Evolutionary conservation across 2,113 vertebrate species (phyloP).

Genomic region (Balaeniceps rex): DNA sequence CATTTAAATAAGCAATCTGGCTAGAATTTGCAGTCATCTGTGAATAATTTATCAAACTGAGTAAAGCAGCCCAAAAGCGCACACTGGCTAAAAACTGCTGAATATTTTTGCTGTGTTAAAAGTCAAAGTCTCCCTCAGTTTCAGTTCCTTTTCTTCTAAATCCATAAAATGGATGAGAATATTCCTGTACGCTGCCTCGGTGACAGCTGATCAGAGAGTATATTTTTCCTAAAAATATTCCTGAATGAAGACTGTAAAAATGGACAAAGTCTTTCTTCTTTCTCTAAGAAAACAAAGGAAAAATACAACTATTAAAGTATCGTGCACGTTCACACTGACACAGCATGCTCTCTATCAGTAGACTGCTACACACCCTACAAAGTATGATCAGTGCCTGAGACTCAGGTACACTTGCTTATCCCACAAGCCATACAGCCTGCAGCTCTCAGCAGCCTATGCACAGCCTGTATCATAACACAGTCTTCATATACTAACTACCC

Average conservation of each 20-base stretch:
- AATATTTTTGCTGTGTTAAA: constrained; percentile 2
- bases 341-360: neutral
- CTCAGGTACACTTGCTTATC: neutral
- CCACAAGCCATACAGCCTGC: neutral
- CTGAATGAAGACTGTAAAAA: neutral
- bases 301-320: neutral
- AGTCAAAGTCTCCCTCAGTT: neutral
- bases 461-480: neutral
- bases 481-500: neutral
- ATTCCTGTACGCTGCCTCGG: neutral
- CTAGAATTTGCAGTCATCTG: constrained; percentile 49
- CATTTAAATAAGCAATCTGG: constrained; percentile 67
- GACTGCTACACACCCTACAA: neutral
- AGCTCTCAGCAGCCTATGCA: neutral
- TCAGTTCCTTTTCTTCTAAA: neutral
- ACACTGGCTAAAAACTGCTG: neutral
- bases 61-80: constrained; percentile 11
- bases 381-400: neutral
- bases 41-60: constrained; percentile 68
- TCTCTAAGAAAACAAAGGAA: neutral
- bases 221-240: neutral
- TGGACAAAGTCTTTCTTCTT: neutral
- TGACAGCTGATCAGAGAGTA: neutral
- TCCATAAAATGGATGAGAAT: neutral
- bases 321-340: rapidly evolving